Evolutionary conservation across 2,797 vertebrate species (phyloP), one percentile per base, ranked within the genome.

Genomic region (Podargus strigoides): DNA sequence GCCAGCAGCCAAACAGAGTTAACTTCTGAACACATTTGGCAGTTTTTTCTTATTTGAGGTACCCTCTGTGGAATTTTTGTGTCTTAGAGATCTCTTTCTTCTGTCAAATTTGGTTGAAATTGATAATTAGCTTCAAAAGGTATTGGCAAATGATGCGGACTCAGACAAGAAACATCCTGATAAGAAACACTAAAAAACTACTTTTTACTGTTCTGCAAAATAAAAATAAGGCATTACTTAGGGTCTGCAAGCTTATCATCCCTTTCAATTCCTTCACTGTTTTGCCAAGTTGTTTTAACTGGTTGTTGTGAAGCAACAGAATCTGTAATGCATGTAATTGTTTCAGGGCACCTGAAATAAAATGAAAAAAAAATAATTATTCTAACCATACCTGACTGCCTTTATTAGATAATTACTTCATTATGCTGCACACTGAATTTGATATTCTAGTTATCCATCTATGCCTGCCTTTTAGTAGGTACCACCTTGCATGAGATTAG

Each of bases 231-330:
- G 23, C 34, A 90, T 97, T 97, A 98, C 98, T 98, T 94, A 98
- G 94, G 49, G 79, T 98, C 83, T 96, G 97, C 84, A 98, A 97
- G 56, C 96, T 95, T 19, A 87, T 97, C 97, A 98, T 97, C 91
- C 96, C 97, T 95, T 97, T 98, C 59, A 99, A 86, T 83, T 98
- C 98, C 58, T 96, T 97, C 96, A 98, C 88, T 4, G 98, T 98
- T 30, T 94, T 96, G 5, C 96, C 97, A 63, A 98, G 97, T 7
- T 96, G 93, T 62, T 93, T 97, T 81, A 98, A 90, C 82, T 97
- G 97, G 36, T 98, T 98, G 94, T 98, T 98, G 82, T 98, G 98
- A 39, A 99, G 97, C 92, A 97, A 78, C 36, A 98, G 97, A 50
- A 98, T 93, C 49, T 95, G 93, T 82, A 98, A 95, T 0, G 97